Base-by-base conservation (phyloP, 2,113 vertebrate species). In the Orcinus orca region DNA sequence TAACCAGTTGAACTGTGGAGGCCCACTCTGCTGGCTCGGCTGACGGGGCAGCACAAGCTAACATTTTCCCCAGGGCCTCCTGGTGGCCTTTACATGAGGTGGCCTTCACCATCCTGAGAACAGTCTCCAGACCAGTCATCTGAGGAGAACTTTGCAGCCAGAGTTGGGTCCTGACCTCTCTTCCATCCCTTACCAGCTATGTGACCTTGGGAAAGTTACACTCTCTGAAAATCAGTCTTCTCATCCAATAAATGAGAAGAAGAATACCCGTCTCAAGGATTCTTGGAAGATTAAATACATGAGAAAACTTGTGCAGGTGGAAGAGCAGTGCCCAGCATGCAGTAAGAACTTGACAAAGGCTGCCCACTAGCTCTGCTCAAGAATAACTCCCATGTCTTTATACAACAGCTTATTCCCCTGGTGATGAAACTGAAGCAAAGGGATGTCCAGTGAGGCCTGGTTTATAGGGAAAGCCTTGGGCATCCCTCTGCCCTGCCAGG, bases 1-100 rank as follows among this genome's bases (percentile, higher is more conserved):
- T 90, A 97, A 80, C 74, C 88, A 33, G 50, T 93, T 95, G 50
- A 89, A 53, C 90, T 67, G 4, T 70, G 44, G 84, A 96, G 93
- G 31, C 77, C 26, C 38, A 25, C 31, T 47, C 36, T 89, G 53
- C 25, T 50, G 93, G 13, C 76, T 82, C 29, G 36, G 81, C 65
- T 94, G 73, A 88, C 26, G 44, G 62, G 38, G 11, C 36, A 82
- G 38, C 89, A 70, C 82, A 96, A 97, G 62, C 47, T 50, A 33
- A 1, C 60, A 0, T 92, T 73, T 2, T 0, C 50, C 53, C 11
- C 70, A 93, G 18, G 89, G 98, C 81, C 55, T 96, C 53, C 81
- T 50, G 1, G 0, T 53, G 97, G 38, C 33, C 92, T 97, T 87
- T 88, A 97, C 62, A 33, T 50, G 82, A 87, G 47, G 63, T 70